Evolutionary conservation across 2,797 vertebrate genomes (phyloP).

Genomic region (Synaphobranchus kaupii): DNA sequence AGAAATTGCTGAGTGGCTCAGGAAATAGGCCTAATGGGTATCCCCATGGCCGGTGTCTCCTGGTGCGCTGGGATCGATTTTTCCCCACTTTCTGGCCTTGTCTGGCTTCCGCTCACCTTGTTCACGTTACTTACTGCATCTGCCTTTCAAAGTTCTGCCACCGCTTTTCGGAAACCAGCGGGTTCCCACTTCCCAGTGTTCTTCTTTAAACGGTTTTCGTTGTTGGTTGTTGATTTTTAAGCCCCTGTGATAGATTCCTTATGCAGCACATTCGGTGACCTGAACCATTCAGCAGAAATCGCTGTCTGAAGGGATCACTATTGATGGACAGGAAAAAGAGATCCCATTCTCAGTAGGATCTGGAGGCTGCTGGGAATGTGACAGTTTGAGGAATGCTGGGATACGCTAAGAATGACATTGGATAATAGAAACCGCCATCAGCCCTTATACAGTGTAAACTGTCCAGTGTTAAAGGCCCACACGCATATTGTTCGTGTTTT

Average conservation of each 20-base stretch:
- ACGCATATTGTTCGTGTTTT: too few relatives aligned
- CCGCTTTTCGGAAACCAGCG: neutral
- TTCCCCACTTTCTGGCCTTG: neutral
- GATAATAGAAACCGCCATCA: neutral
- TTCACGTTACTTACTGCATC: neutral
- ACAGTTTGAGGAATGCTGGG: neutral
- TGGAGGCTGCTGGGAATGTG: neutral
- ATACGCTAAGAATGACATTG: neutral
- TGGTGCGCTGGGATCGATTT: conserved; percentile 47
- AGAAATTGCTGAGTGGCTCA: conserved; percentile 44
- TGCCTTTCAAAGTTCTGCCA: neutral
- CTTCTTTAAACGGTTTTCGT: neutral
- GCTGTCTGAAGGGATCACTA: neutral
- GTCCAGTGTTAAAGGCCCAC: too few relatives aligned
- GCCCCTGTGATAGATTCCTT: neutral
- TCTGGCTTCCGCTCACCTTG: neutral
- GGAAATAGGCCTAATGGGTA: conserved; percentile 26
- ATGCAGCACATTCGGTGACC: neutral
- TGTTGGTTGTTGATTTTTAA: neutral
- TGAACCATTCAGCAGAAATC: neutral
- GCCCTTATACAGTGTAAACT: neutral
- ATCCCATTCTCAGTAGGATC: neutral
- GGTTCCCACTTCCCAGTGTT: neutral
- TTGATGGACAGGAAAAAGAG: neutral
- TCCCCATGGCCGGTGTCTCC: conserved; percentile 30